A percentile compares a stretch with the other conserved stretches of the same genome.
These are phyloP conservation scores for Exocentrus adspersus DNA, from an alignment of 2,888 invertebrate species.

Conservation along the genomic window DNA sequence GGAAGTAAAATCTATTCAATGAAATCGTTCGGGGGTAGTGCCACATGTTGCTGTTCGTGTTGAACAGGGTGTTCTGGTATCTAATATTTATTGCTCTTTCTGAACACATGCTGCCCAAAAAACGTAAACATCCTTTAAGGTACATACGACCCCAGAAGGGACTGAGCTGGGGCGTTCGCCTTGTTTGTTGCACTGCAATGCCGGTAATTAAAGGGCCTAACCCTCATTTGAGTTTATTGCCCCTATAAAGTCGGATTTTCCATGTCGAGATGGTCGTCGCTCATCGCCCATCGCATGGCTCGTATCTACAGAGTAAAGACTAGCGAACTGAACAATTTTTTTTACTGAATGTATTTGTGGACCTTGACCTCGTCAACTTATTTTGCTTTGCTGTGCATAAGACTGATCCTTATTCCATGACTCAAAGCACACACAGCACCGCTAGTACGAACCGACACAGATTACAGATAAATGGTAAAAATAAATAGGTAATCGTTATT, in stretches of 20 bases:
- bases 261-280: neutral
- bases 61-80: too few relatives aligned
- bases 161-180: too few relatives aligned
- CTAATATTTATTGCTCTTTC: too few relatives aligned
- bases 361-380: slow-evolving; percentile 10
- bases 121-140: slow-evolving; percentile 3
- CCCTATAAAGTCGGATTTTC: neutral
- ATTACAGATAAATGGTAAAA: neutral
- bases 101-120: slow-evolving; percentile 4
- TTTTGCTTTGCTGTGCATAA: slow-evolving; percentile 2
- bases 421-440: neutral
- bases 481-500: neutral
- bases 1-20: too few relatives aligned
- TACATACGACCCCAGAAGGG: neutral
- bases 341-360: slow-evolving; percentile 1
- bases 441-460: neutral
- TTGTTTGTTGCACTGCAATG: too few relatives aligned
- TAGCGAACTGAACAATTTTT: too few relatives aligned
- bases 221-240: slow-evolving; percentile 8
- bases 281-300: too few relatives aligned
- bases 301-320: too few relatives aligned
- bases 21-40: neutral
- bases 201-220: too few relatives aligned
- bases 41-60: slow-evolving; percentile 3
- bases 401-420: slow-evolving; percentile 1